Evolutionary conservation across 2,113 vertebrate species (phyloP).

Genomic region (Mus pahari): DNA sequence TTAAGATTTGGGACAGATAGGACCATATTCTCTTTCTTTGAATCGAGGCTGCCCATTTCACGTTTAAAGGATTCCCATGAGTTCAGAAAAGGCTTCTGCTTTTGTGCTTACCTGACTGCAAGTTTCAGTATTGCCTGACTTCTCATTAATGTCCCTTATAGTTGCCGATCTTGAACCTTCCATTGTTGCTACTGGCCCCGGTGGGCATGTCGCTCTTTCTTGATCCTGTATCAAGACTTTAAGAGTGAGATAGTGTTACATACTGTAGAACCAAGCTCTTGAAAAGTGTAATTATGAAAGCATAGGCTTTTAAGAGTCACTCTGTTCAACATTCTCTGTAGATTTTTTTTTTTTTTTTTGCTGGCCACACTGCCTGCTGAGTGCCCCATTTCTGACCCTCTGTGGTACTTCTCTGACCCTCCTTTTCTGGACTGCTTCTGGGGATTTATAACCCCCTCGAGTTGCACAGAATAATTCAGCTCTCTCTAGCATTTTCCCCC

Average conservation of each 20-base stretch:
- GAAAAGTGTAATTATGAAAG: not conserved
- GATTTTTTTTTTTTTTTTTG: not conserved
- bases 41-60: not conserved
- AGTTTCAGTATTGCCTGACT: not conserved
- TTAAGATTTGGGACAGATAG: not conserved
- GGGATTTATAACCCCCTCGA: not conserved
- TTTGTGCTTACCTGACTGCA: not conserved
- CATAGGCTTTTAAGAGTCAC: not conserved
- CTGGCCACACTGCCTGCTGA: not conserved
- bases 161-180: not conserved
- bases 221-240: not conserved
- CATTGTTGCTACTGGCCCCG: not conserved
- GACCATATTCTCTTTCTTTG: not conserved
- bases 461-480: not conserved
- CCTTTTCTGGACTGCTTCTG: not conserved
- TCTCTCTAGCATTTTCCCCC: not conserved
- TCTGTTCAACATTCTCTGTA: not conserved
- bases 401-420: not conserved
- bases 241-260: not conserved
- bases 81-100: not conserved
- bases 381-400: not conserved
- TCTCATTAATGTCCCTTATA: not conserved
- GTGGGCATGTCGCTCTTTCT: not conserved
- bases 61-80: not conserved
- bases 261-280: not conserved